phyloP scores from a whole-genome alignment of 2,113 vertebrate genomes.

The Colossoma macropomum region DNA sequence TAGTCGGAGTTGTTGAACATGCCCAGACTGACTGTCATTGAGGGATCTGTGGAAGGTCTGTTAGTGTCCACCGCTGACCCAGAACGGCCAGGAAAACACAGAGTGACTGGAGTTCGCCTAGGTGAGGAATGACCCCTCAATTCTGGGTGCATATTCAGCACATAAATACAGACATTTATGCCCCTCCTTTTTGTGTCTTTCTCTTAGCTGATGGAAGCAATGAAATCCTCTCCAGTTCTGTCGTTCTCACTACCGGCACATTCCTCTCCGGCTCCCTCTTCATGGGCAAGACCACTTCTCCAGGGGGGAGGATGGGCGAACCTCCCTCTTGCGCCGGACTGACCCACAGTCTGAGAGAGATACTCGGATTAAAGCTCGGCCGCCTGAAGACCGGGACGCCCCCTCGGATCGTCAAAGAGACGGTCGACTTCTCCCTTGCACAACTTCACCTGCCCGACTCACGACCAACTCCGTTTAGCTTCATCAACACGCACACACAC shows the following conservation, averaged over 20 bases:
- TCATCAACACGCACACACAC: constrained; percentile 76
- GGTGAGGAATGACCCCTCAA: constrained; percentile 69
- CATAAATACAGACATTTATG: neutral
- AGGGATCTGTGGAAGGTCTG: constrained; percentile 91
- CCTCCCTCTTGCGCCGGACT: constrained; percentile 84
- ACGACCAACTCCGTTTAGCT: constrained; percentile 88
- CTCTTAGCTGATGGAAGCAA: constrained; percentile 75
- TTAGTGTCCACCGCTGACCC: constrained; percentile 80
- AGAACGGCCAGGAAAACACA: constrained; percentile 77
- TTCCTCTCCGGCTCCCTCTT: constrained; percentile 89
- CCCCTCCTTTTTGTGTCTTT: constrained; percentile 5
- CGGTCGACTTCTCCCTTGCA: constrained; percentile 81
- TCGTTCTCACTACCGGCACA: constrained; percentile 92
- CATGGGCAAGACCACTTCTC: constrained; percentile 80
- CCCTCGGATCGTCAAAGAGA: constrained; percentile 86
- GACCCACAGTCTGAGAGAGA: constrained; percentile 84
- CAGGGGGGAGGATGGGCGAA: constrained; percentile 91
- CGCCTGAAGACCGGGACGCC: constrained; percentile 93
- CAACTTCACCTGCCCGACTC: constrained; percentile 77
- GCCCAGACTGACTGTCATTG: constrained; percentile 83
- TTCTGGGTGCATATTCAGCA: neutral
- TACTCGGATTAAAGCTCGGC: constrained; percentile 84
- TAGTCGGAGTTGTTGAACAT: constrained; percentile 88
- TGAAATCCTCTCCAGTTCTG: constrained; percentile 74
- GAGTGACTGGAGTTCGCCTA: constrained; percentile 83